phyloP scores from a whole-genome alignment of 1,140 invertebrate species.

The Drosophila nebulosa region DNA sequence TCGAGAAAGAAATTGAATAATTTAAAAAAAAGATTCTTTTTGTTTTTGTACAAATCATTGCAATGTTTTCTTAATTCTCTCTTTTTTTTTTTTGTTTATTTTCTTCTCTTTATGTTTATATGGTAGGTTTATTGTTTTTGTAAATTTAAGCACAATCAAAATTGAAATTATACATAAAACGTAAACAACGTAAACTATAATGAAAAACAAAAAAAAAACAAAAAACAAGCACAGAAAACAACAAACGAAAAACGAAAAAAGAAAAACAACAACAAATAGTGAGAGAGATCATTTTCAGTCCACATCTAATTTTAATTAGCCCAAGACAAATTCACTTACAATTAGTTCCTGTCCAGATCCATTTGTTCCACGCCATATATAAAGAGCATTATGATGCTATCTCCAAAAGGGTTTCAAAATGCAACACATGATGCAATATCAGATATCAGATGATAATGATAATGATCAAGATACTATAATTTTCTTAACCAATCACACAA shows the following conservation, averaged over 20 bases:
- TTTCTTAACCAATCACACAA: not conserved
- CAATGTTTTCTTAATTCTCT: constrained; percentile 69
- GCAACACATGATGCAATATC: not conserved
- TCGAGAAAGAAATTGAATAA: constrained; percentile 8
- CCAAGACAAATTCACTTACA: not conserved
- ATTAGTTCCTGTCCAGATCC: not conserved
- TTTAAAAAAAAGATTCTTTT: constrained; percentile 23
- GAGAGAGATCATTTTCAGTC: not conserved
- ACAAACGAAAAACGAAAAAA: not conserved
- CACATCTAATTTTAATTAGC: not conserved
- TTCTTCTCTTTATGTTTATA: constrained; percentile 25
- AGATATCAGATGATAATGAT: not conserved
- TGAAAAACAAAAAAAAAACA: not conserved
- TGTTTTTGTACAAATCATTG: constrained; percentile 64
- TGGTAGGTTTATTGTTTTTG: constrained; percentile 19
- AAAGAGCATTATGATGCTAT: not conserved
- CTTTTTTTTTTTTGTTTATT: constrained; percentile 63
- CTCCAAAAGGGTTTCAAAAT: constrained; percentile 1
- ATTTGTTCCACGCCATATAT: not conserved
- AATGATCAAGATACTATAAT: not conserved
- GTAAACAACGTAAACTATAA: constrained; percentile 35
- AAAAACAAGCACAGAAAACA: not conserved
- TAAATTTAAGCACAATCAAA: constrained; percentile 62
- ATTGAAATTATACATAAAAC: constrained; percentile 55
- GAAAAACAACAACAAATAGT: not conserved